Conservation (phyloP, 2,888 invertebrate species). For the Leptinotarsa peninsularis region DNA sequence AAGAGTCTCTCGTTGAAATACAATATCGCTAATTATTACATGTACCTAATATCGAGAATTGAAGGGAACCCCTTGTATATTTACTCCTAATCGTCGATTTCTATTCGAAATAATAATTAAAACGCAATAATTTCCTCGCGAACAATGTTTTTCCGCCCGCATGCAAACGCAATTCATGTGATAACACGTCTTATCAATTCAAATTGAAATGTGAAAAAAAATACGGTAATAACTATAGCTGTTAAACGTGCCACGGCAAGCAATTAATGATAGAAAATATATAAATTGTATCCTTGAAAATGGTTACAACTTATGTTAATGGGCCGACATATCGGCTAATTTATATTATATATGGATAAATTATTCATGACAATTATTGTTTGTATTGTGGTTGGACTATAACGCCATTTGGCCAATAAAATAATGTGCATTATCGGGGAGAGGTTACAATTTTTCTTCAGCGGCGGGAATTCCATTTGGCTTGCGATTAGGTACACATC, state of each 20-base stretch:
- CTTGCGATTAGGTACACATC: conserved; percentile 4
- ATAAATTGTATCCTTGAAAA: conserved; percentile 40
- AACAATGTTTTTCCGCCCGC: conserved; percentile 48
- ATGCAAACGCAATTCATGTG: conserved; percentile 40
- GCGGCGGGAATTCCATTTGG: not conserved
- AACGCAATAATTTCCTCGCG: conserved; percentile 44
- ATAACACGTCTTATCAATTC: conserved; percentile 43
- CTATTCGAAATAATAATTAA: conserved; percentile 30
- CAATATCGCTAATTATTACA: not conserved
- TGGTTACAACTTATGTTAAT: conserved; percentile 40
- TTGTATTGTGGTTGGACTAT: conserved; percentile 40
- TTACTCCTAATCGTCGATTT: conserved; percentile 14
- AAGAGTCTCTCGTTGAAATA: not conserved
- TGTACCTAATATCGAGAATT: too few relatives aligned
- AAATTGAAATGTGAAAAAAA: conserved; percentile 40
- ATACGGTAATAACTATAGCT: conserved; percentile 35
- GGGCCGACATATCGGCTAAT: conserved; percentile 39
- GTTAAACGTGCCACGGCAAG: conserved; percentile 33
- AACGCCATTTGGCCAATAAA: conserved; percentile 21
- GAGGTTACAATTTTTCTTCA: not conserved
- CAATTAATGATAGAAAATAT: conserved; percentile 64
- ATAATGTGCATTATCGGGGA: conserved; percentile 9
- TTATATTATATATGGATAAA: conserved; percentile 22
- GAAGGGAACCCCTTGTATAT: not conserved
- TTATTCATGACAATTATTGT: conserved; percentile 45